Conservation (phyloP, 2,888 invertebrate species). For the Theodoxus fluviatilis region DNA sequence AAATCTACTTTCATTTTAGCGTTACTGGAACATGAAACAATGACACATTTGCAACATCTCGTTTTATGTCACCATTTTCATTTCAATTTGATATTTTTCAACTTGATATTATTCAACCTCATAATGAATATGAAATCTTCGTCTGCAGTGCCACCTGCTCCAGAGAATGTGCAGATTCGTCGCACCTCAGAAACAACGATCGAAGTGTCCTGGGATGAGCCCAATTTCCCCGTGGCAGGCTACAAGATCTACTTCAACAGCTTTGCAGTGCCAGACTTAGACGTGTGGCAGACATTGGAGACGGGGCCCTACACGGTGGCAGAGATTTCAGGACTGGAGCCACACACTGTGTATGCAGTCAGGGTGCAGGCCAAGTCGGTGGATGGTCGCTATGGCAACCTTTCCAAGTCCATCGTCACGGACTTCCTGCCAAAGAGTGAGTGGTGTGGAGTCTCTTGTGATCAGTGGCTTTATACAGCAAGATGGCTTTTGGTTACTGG, state of each 20-base stretch:
- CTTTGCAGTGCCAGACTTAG: constrained; percentile 51
- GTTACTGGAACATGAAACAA: no score
- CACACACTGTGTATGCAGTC: constrained; percentile 54
- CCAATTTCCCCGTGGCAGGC: constrained; percentile 67
- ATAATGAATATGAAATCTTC: constrained; percentile 8
- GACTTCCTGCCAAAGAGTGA: constrained; percentile 37
- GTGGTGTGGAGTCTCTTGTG: no score
- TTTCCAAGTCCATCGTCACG: constrained; percentile 47
- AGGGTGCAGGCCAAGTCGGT: constrained; percentile 57
- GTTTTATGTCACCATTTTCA: no score
- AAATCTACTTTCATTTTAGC: no score
- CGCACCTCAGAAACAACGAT: constrained; percentile 92
- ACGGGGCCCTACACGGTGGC: constrained; percentile 56
- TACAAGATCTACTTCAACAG: constrained; percentile 61
- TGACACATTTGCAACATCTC: no score
- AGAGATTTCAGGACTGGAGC: constrained; percentile 52
- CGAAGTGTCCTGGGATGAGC: constrained; percentile 74
- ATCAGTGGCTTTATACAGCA: background rate
- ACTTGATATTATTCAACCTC: no score
- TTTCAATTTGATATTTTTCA: no score
- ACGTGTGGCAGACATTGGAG: constrained; percentile 55
- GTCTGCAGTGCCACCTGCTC: constrained; percentile 86
- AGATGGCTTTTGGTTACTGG: background rate
- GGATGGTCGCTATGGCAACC: constrained; percentile 58
- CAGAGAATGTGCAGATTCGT: constrained; percentile 91